phyloP scores from a whole-genome alignment of 2,113 vertebrate genomes.

The Merops nubicus region DNA sequence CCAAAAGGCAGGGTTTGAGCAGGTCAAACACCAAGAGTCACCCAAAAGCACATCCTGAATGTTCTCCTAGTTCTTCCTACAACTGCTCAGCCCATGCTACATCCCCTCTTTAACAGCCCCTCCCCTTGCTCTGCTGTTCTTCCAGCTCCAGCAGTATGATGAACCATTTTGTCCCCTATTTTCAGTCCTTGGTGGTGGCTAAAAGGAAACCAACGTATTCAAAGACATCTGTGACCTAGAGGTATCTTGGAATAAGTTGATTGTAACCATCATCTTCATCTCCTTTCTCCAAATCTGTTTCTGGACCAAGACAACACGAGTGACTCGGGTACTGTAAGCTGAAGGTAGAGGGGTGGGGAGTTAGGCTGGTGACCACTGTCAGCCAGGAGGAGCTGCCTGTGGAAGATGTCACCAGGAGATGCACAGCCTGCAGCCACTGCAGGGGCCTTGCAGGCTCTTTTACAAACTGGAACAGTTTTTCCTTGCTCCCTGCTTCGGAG shows the following conservation, averaged over 20 bases:
- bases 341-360: background rate
- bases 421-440: background rate
- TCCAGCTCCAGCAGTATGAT: background rate
- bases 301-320: background rate
- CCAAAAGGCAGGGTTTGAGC: background rate
- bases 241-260: background rate
- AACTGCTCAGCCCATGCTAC: background rate
- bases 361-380: too few relatives aligned
- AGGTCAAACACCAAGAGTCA: background rate
- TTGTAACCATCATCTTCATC: background rate
- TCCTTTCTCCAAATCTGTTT: background rate
- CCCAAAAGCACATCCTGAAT: background rate
- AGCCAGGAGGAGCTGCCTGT: background rate
- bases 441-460: background rate
- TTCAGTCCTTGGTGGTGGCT: background rate
- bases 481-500: background rate
- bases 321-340: background rate
- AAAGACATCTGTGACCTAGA: background rate
- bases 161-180: background rate
- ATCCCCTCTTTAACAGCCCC: fast-evolving
- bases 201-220: background rate
- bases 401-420: background rate
- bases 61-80: background rate
- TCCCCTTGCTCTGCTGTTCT: background rate
- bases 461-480: background rate